Base-by-base conservation (phyloP, 2,888 invertebrate genomes). In the Xestia rhomboidea region DNA sequence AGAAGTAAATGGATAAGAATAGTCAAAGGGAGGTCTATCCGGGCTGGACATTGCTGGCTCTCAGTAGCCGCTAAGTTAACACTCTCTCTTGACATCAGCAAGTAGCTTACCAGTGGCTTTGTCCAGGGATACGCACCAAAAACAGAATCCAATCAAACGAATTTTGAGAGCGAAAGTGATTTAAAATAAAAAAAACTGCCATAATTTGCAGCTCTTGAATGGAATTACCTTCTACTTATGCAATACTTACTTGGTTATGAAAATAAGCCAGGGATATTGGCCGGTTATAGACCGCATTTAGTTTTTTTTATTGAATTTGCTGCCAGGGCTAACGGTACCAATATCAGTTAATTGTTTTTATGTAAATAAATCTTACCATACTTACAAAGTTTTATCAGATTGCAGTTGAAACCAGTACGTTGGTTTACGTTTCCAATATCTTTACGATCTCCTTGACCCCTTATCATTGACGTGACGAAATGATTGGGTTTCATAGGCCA, bases 401-500 rank as follows among this genome's bases (percentile, higher is more conserved):
- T 73, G 66, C 79, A 73, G 84, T 79, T 70, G 21, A 57, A 79
- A 70, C 67, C 41, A 49, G 41, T 4, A n/a, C 13, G 41, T 41
- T 57, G 69, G 66, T 83, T 79, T 70, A 73, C 30, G n/a, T 79
- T 60, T 41, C 10, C 38, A 44, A 62, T 84, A 84, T 74, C 67
- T 73, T n/a, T 54, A 71, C 76, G 60, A 71, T 85, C 57, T 70
- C 76, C 82, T 81, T 83, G 83, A 83, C 85, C 83, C 2, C 69
- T 83, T 70, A 84, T 79, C 84, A 30, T 30, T 18, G n/a, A 68
- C 64, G 57, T 13, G 30, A 34, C 68, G 24, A 10, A 38, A 24
- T 46, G 24, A 10, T 44, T 41, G 34, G 21, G 51, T 79, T 60
- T 74, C 27, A 21, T 62, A 54, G n/a, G 46, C 66, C 64, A 51